Evolutionary conservation across 2,888 invertebrate genomes (phyloP), one percentile per base, ranked within the genome.

Genomic region (Loripinus fragilis): DNA sequence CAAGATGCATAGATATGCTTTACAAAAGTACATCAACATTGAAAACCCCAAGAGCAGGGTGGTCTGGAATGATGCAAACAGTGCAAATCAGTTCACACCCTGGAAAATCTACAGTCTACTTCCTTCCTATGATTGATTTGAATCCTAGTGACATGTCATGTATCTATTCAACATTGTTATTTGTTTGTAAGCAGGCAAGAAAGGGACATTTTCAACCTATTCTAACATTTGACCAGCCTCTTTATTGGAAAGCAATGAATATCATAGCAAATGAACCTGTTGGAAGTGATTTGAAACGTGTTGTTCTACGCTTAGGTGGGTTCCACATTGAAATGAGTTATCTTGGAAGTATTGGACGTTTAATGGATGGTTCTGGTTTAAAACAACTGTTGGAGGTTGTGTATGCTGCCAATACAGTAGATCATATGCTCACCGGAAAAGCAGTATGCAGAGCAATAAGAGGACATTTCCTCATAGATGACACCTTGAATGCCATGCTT

Each of bases 181-280:
- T 76, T 65, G 75, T 83, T 2, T n/a, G 41, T 48, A 64, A 48
- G 25, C 70, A 80, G 42, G 52, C 69, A 20, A 35, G 71, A 64
- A 71, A 72, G 30, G 71, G 83, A 25, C 17, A 67, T 2, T 60
- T 65, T 23, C 73, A 70, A 1, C 79, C 82, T 33, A 55, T 83
- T 15, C 28, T 84, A 28, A 84, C 84, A 64, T 38, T 38, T 38
- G 38, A 38, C 12, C 38, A 38, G 38, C 38, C 38, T 8, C 38
- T 38, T 23, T 83, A 72, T 76, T 83, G 80, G 83, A 83, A 85
- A 41, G 71, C 83, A n/a, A 17, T 35, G 23, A 33, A 41, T 20
- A 71, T 76, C 7, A 45, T 38, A 38, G 7, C 10, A 28, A 69
- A 45, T 52, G 50, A 78, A 33, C 38, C 28, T 15, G 8, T 17